Evolutionary conservation across 2,888 invertebrate species (phyloP).

Genomic region (Melinopterus prodromus): DNA sequence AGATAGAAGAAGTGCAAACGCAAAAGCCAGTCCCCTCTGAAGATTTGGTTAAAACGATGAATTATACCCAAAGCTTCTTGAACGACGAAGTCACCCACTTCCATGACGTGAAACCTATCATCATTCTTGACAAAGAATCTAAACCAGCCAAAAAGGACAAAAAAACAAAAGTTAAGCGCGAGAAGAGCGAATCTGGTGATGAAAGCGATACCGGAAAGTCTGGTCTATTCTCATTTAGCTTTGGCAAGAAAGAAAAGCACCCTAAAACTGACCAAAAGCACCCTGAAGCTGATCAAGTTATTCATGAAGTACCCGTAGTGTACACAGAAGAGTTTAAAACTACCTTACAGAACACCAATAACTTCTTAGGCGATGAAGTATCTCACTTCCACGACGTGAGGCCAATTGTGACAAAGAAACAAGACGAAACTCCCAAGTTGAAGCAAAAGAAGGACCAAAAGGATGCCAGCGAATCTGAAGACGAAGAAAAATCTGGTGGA

Average conservation of each 20-base stretch:
- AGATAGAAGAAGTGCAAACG: constrained; percentile 17
- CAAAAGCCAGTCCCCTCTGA: constrained; percentile 30
- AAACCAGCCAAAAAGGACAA: constrained; percentile 21
- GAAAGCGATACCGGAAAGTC: constrained; percentile 20
- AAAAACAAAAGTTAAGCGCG: constrained; percentile 40
- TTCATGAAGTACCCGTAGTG: not conserved
- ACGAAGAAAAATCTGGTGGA: constrained; percentile 17
- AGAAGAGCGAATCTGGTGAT: constrained; percentile 35
- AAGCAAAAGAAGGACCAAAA: constrained; percentile 37
- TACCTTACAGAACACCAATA: constrained; percentile 17
- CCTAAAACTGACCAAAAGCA: constrained; percentile 26
- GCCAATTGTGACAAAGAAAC: constrained; percentile 19
- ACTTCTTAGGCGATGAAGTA: constrained; percentile 36
- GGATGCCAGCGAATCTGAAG: constrained; percentile 34
- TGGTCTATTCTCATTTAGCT: constrained; percentile 37
- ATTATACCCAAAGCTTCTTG: constrained; percentile 39
- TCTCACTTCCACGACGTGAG: constrained; percentile 34
- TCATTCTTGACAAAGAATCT: constrained; percentile 31
- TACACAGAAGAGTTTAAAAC: not conserved
- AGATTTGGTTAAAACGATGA: constrained; percentile 30
- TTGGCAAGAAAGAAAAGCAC: constrained; percentile 42
- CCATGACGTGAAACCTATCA: constrained; percentile 37
- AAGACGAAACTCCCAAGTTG: constrained; percentile 20
- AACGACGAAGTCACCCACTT: constrained; percentile 40
- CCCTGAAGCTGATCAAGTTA: constrained; percentile 7